phyloP scores from a whole-genome alignment of 2,797 vertebrate genomes.

The Tolypeutes matacus region DNA sequence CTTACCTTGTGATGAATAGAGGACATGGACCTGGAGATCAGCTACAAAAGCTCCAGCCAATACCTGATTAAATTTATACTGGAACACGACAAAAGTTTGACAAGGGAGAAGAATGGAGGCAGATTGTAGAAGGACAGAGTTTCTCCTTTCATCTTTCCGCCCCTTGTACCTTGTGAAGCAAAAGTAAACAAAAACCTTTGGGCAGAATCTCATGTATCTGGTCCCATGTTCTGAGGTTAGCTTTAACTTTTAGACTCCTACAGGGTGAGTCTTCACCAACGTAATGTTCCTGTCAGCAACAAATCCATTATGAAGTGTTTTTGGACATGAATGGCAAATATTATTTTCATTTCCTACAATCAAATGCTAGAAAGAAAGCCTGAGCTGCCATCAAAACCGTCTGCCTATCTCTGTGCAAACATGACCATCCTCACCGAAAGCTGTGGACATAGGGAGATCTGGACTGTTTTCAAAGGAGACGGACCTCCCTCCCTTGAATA shows the following conservation, averaged over 20 bases:
- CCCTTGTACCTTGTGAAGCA: background rate
- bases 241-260: background rate
- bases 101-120: background rate
- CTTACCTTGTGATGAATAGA: background rate
- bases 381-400: background rate
- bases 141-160: background rate
- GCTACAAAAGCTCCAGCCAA: background rate
- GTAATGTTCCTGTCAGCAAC: background rate
- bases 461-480: slow-evolving; percentile 47
- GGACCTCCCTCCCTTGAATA: slow-evolving; percentile 50
- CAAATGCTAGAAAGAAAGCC: slow-evolving; percentile 12
- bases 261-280: background rate
- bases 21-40: background rate
- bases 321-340: background rate
- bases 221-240: background rate
- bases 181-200: background rate
- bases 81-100: background rate
- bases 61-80: background rate
- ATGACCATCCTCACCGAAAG: slow-evolving; percentile 23
- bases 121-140: background rate
- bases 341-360: slow-evolving; percentile 59
- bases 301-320: slow-evolving; percentile 20
- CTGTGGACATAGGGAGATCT: background rate
- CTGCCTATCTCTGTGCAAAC: background rate
- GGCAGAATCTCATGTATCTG: background rate